These are phyloP conservation scores for Trichoplax adhaerens DNA, from an alignment of 37 sponge, comb jelly and placozoan genomes.

Conservation along the genomic window DNA sequence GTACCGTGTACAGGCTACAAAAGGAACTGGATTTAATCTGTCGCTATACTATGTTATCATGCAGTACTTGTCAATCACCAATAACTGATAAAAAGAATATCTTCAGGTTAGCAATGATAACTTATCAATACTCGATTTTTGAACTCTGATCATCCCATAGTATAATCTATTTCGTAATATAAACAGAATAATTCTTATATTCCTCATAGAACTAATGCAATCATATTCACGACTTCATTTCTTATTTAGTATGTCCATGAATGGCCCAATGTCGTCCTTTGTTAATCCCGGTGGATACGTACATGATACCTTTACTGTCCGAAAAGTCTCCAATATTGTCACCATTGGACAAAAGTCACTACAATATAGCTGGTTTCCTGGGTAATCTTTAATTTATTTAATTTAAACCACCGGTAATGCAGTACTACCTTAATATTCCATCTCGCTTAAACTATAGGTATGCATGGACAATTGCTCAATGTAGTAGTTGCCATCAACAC, in stretches of 20 bases:
- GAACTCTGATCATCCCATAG: not conserved
- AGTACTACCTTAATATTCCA: not conserved
- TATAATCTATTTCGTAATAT: not conserved
- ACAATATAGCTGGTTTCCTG: conserved; percentile 83
- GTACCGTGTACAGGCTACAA: not conserved
- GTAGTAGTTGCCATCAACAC: conserved; percentile 39
- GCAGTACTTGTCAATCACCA: conserved; percentile 16
- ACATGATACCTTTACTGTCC: conserved; percentile 80
- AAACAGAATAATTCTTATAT: not conserved
- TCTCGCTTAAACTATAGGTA: conserved; percentile 24
- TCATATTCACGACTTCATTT: too few species aligned
- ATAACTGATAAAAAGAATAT: conserved; percentile 48
- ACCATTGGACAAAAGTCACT: conserved; percentile 25
- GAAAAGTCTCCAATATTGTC: conserved; percentile 16
- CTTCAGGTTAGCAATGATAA: conserved; percentile 20
- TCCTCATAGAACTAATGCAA: not conserved
- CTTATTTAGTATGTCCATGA: conserved; percentile 59
- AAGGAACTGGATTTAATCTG: not conserved
- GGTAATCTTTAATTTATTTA: conserved; percentile 28
- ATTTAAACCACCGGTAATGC: not conserved
- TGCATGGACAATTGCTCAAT: conserved; percentile 64
- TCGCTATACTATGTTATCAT: conserved; percentile 23
- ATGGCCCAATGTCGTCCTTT: conserved; percentile 77
- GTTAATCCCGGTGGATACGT: conserved; percentile 78
- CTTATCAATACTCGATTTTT: not conserved